Percentiles rank a stretch among this genome's conserved stretches.
Evolutionary conservation across 2,888 invertebrate genomes (phyloP).

Genomic region (Melieria omissa): DNA sequence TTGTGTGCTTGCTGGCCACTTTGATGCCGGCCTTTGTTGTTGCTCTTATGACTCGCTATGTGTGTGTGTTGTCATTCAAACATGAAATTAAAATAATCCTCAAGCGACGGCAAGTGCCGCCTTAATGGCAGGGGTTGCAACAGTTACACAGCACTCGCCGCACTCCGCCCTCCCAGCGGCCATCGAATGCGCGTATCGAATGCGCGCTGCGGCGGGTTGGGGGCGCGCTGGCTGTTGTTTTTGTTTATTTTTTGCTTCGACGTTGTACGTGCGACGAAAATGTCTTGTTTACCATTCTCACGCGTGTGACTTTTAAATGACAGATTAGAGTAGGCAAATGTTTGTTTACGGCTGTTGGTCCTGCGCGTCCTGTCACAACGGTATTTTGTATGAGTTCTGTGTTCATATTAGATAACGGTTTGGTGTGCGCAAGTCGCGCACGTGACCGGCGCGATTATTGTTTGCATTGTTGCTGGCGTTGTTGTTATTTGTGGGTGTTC

Average conservation of each 20-base stretch:
- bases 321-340: constrained; percentile 66
- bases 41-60: background rate
- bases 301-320: constrained; percentile 67
- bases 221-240: background rate
- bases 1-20: constrained; percentile 40
- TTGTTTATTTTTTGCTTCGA: constrained; percentile 19
- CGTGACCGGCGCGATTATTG: constrained; percentile 42
- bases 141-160: constrained; percentile 16
- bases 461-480: constrained; percentile 22
- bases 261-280: constrained; percentile 19
- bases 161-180: background rate
- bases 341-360: constrained; percentile 58
- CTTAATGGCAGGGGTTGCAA: constrained; percentile 31
- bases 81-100: constrained; percentile 44
- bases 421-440: constrained; percentile 44
- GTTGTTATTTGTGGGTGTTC: background rate
- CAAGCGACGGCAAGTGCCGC: constrained; percentile 35
- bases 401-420: constrained; percentile 56
- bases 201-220: constrained; percentile 37
- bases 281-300: constrained; percentile 65
- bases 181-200: constrained; percentile 20
- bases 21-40: constrained; percentile 28
- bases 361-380: constrained; percentile 35
- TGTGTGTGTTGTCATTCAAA: constrained; percentile 44
- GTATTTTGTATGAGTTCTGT: constrained; percentile 40